These are phyloP conservation scores for Rynchops niger DNA, from an alignment of 2,113 vertebrate genomes.

Conservation along the genomic window DNA sequence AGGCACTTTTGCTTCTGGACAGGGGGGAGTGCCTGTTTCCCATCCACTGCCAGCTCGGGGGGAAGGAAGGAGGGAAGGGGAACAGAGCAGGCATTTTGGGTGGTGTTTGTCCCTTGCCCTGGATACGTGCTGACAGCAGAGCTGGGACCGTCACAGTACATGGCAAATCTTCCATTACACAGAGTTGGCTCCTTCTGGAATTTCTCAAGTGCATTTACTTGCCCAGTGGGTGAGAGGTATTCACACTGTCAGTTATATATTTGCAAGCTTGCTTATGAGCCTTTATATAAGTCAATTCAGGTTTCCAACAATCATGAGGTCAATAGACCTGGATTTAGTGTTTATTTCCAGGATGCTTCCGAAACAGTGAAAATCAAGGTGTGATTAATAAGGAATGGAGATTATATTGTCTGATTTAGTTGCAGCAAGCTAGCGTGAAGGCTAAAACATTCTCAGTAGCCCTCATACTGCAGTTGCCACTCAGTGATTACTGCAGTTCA, in stretches of 20 bases:
- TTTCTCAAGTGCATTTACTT: slow-evolving; percentile 19
- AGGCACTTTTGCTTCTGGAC: background rate
- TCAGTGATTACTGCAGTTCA: background rate
- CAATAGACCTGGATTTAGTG: background rate
- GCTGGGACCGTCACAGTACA: background rate
- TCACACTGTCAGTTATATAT: background rate
- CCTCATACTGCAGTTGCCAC: background rate
- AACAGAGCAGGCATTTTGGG: background rate
- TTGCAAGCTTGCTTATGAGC: background rate
- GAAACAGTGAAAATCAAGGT: background rate
- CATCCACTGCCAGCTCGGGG: rapidly evolving
- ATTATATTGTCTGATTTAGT: background rate
- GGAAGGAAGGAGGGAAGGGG: background rate
- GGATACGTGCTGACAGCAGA: background rate
- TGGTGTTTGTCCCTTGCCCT: background rate
- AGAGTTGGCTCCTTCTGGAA: background rate
- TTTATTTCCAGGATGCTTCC: background rate
- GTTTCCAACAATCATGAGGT: background rate
- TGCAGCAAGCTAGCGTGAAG: background rate
- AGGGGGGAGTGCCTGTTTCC: background rate
- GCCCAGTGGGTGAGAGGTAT: slow-evolving; percentile 32
- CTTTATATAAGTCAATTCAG: background rate
- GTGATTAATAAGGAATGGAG: background rate
- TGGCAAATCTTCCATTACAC: background rate
- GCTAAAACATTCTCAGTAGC: background rate